Evolutionary conservation across 2,888 invertebrate genomes (phyloP).

Genomic region (Mimachlamys varia): DNA sequence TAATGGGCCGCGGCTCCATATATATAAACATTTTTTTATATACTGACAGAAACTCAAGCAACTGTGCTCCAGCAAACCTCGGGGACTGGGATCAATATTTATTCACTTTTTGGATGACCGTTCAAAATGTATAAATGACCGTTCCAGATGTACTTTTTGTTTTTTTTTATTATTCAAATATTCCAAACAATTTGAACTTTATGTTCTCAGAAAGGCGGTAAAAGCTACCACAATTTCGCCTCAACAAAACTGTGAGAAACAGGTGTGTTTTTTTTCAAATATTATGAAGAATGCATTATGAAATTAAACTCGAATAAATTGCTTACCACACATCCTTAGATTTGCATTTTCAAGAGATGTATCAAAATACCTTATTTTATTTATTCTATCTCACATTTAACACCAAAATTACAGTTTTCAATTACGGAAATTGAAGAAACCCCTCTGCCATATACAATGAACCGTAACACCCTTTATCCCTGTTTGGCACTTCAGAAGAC

Average conservation of each 20-base stretch:
- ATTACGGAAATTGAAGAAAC: constrained; percentile 19
- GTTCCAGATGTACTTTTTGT: too few species aligned
- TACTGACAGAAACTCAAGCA: too few species aligned
- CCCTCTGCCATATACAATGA: background rate
- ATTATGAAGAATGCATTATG: constrained; percentile 1
- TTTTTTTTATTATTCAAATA: too few species aligned
- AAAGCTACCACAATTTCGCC: too few species aligned
- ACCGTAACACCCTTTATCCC: background rate
- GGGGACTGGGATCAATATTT: too few species aligned
- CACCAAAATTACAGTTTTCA: constrained; percentile 32
- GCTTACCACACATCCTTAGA: background rate
- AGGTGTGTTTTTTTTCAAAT: background rate
- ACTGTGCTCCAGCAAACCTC: too few species aligned
- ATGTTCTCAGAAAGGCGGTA: too few species aligned
- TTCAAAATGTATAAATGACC: too few species aligned
- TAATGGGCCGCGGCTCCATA: too few species aligned
- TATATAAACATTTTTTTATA: too few species aligned
- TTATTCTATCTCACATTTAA: constrained; percentile 19
- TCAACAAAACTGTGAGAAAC: background rate
- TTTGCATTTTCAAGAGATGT: background rate
- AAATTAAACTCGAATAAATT: background rate
- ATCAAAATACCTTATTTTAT: constrained; percentile 17
- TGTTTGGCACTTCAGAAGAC: background rate
- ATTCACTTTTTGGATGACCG: too few species aligned
- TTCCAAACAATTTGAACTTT: too few species aligned